phyloP scores from a whole-genome alignment of 92 coral and sea anemone genomes.

The Porites cylindrica region DNA sequence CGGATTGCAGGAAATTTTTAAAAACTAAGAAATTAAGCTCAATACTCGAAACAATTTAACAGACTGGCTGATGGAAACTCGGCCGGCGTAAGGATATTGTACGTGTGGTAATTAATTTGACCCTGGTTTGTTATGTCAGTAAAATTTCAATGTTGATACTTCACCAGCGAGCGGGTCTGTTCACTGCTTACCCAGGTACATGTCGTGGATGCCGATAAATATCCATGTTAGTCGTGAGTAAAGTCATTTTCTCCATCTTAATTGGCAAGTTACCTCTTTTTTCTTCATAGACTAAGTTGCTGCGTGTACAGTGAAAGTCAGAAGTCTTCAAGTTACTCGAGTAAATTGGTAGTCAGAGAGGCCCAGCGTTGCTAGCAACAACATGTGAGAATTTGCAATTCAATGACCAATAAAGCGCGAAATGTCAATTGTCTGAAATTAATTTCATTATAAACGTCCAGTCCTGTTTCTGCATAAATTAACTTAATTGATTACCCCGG shows the following conservation, averaged over 20 bases:
- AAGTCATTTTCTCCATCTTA: conserved; percentile 86
- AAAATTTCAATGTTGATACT: conserved; percentile 7
- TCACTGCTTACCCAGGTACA: conserved; percentile 90
- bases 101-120: conserved; percentile 12
- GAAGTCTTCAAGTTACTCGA: background rate
- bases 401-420: conserved; percentile 2
- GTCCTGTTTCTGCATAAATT: background rate
- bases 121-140: conserved; percentile 1
- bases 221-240: conserved; percentile 89
- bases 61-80: background rate
- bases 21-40: background rate
- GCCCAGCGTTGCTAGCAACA: conserved; percentile 70
- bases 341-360: background rate
- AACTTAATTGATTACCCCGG: too few species aligned
- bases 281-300: background rate
- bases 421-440: conserved; percentile 10
- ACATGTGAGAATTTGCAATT: conserved; percentile 38
- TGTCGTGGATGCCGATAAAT: conserved; percentile 91
- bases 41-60: background rate
- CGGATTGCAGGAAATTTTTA: background rate
- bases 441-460: background rate
- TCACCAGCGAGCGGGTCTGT: background rate
- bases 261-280: background rate
- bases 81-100: background rate
- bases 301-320: background rate